These are phyloP conservation scores for Neolamprologus falcicula DNA, from an alignment of 2,113 vertebrate genomes.

Conservation along the genomic window DNA sequence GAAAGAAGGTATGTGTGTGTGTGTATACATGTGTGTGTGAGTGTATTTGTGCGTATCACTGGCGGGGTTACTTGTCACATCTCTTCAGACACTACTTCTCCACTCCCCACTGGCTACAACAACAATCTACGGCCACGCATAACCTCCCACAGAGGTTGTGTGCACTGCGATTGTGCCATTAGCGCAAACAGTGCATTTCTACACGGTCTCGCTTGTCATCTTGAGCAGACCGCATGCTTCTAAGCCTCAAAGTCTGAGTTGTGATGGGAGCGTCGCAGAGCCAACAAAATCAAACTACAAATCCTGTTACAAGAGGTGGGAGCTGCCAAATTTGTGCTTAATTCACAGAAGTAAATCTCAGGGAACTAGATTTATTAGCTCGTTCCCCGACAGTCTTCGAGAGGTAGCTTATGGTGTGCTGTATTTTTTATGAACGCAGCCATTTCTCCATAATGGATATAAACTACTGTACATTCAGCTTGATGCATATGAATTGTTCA, in stretches of 20 bases:
- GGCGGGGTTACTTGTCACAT: constrained; percentile 32
- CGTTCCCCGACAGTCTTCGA: constrained; percentile 11
- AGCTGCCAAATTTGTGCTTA: constrained; percentile 18
- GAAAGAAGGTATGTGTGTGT: background rate
- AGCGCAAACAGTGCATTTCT: constrained; percentile 23
- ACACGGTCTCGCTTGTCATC: constrained; percentile 3
- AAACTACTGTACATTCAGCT: constrained; percentile 13
- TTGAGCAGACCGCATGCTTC: constrained; percentile 23
- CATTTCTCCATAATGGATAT: constrained; percentile 49
- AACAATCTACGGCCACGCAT: constrained; percentile 27
- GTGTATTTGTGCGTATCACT: constrained; percentile 13
- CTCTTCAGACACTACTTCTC: constrained; percentile 29
- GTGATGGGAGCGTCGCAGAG: constrained; percentile 14
- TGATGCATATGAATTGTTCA: constrained; percentile 58
- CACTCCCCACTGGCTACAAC: constrained; percentile 30
- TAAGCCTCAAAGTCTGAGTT: constrained; percentile 1
- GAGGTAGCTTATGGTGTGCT: constrained; percentile 17
- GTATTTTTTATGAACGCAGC: constrained; percentile 40
- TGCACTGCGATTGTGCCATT: constrained; percentile 10
- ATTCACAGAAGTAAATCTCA: constrained; percentile 4
- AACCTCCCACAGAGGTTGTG: constrained; percentile 7
- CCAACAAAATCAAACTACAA: constrained; percentile 32
- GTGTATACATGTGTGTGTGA: background rate
- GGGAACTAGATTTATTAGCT: constrained; percentile 14
- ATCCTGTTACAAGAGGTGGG: background rate